These are phyloP conservation scores for Phycodurus eques DNA, from an alignment of 2,113 vertebrate species.

Conservation along the genomic window DNA sequence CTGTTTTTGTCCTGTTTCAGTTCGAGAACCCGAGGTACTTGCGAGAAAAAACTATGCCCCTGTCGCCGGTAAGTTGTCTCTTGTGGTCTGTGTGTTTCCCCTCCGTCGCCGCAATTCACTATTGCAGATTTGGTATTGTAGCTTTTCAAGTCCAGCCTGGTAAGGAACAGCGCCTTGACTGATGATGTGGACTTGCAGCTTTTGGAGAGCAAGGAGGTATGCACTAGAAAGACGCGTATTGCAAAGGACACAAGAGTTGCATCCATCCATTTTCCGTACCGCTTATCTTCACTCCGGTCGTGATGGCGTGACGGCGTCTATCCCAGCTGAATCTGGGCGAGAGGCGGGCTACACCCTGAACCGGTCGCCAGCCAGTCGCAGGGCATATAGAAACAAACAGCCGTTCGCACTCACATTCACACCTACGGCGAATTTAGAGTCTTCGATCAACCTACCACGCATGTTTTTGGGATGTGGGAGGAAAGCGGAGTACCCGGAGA, in stretches of 20 bases:
- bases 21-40: constrained; percentile 91
- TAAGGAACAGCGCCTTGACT: constrained; percentile 61
- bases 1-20: constrained; percentile 76
- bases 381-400: no score
- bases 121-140: constrained; percentile 31
- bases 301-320: no score
- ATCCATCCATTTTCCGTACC: no score
- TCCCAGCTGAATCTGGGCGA: no score
- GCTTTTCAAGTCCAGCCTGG: constrained; percentile 68
- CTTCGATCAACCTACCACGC: no score
- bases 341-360: no score
- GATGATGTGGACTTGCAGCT: constrained; percentile 60
- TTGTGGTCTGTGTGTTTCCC: neutral
- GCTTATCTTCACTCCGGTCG: no score
- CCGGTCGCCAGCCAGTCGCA: no score
- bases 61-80: constrained; percentile 81
- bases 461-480: no score
- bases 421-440: no score
- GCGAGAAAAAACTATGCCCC: constrained; percentile 78
- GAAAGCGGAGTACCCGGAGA: no score
- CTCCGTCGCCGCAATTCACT: constrained; percentile 1
- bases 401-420: no score
- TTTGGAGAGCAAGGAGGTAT: constrained; percentile 69
- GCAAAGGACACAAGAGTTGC: neutral
- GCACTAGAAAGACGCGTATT: neutral